A percentile compares a stretch with the other conserved stretches of the same genome.
phyloP scores from a whole-genome alignment of 2,797 vertebrate species.

The Poecilia velifera region DNA sequence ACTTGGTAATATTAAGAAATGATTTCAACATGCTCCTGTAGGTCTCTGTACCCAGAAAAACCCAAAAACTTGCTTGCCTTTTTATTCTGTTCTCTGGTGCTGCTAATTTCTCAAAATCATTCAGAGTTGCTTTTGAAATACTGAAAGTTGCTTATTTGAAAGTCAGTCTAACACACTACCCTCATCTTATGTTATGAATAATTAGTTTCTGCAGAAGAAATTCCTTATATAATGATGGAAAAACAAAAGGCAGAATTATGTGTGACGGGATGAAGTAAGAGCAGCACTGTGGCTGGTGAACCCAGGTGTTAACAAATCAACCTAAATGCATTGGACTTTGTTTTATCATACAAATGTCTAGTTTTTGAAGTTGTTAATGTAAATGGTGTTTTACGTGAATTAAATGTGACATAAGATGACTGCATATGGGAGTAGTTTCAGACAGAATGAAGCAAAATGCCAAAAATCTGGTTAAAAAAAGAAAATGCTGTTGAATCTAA shows the following conservation, averaged over 20 bases:
- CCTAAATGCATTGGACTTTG: not conserved
- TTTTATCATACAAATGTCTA: not conserved
- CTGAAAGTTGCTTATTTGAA: not conserved
- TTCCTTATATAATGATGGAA: not conserved
- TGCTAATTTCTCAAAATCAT: constrained; percentile 26
- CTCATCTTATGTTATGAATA: not conserved
- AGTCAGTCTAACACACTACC: not conserved
- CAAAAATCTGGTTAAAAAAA: not conserved
- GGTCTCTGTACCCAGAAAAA: constrained; percentile 8
- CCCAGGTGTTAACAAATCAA: not conserved
- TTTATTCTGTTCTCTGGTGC: constrained; percentile 26
- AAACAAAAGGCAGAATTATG: not conserved
- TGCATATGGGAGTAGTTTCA: not conserved
- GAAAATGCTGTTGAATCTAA: not conserved
- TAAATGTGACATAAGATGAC: not conserved
- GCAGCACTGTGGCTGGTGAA: not conserved
- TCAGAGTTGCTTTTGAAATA: constrained; percentile 12
- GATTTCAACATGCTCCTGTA: constrained; percentile 5
- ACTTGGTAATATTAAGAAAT: not conserved
- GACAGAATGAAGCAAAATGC: not conserved
- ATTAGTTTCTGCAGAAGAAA: not conserved
- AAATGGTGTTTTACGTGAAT: not conserved
- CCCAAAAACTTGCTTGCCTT: constrained; percentile 36
- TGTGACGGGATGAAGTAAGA: not conserved
- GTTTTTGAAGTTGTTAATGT: not conserved